A percentile compares a stretch with the other conserved stretches of the same genome.
Conservation (phyloP, 92 coral and sea anemone genomes). For the Heliopora coerulea region DNA sequence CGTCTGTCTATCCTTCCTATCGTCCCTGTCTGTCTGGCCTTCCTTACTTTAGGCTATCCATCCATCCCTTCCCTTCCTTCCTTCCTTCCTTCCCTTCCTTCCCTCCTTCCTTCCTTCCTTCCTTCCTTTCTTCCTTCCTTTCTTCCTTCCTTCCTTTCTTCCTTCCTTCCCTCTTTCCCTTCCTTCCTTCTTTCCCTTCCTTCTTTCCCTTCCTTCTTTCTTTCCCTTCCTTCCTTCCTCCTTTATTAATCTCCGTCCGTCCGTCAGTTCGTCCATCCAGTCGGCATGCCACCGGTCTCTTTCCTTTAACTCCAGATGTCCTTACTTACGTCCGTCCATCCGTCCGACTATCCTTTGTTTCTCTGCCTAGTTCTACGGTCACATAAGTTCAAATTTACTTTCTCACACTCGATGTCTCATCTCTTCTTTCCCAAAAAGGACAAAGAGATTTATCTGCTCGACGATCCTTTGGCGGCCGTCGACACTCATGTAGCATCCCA, state of each 20-base stretch:
- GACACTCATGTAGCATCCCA: conserved; percentile 96
- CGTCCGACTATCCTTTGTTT: no score
- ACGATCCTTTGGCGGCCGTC: conserved; percentile 94
- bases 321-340: no score
- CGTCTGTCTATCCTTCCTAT: no score
- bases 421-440: conserved; percentile 50
- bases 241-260: not conserved
- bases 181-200: not conserved
- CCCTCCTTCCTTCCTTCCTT: not conserved
- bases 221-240: not conserved
- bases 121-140: not conserved
- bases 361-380: no score
- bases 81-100: not conserved
- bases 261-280: no score
- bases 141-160: not conserved
- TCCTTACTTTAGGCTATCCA: no score
- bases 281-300: no score
- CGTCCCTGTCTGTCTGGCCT: no score
- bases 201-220: not conserved
- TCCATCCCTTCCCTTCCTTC: not conserved
- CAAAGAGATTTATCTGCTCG: conserved; percentile 85
- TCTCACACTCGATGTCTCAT: no score
- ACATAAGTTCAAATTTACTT: no score
- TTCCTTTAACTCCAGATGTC: no score
- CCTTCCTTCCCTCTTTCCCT: not conserved